Evolutionary conservation across 2,113 vertebrate genomes (phyloP).

Genomic region (Romanogobio albipinnatus): DNA sequence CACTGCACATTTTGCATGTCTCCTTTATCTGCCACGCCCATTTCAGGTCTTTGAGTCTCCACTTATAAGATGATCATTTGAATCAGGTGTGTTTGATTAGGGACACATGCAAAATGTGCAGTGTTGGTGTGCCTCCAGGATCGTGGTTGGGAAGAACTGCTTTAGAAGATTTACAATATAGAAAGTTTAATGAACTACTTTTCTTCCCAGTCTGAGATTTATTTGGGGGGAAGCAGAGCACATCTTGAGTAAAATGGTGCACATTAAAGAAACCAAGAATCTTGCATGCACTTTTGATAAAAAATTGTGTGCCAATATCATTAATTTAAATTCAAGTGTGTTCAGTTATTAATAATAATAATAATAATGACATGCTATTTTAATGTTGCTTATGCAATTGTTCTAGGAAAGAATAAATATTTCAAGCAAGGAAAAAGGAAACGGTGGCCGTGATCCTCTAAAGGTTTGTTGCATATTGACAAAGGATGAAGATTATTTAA

Average conservation of each 20-base stretch:
- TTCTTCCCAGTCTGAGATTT: background rate
- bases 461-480: background rate
- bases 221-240: background rate
- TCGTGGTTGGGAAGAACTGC: too few relatives aligned
- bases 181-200: background rate
- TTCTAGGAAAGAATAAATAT: background rate
- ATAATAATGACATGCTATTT: background rate
- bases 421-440: background rate
- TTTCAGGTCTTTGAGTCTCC: too few relatives aligned
- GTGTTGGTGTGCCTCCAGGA: too few relatives aligned
- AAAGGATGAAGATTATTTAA: background rate
- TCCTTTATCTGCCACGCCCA: too few relatives aligned
- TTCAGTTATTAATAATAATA: background rate
- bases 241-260: background rate
- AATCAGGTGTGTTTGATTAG: too few relatives aligned
- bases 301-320: background rate
- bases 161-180: background rate
- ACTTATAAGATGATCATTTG: too few relatives aligned
- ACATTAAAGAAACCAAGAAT: background rate
- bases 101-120: too few relatives aligned
- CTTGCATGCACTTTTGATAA: background rate
- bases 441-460: too few relatives aligned
- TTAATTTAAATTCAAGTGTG: background rate
- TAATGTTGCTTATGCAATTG: background rate
- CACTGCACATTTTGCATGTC: too few relatives aligned